Evolutionary conservation across 2,113 vertebrate species (phyloP), one percentile per base, ranked within the genome.

Genomic region (Microtus pennsylvanicus): DNA sequence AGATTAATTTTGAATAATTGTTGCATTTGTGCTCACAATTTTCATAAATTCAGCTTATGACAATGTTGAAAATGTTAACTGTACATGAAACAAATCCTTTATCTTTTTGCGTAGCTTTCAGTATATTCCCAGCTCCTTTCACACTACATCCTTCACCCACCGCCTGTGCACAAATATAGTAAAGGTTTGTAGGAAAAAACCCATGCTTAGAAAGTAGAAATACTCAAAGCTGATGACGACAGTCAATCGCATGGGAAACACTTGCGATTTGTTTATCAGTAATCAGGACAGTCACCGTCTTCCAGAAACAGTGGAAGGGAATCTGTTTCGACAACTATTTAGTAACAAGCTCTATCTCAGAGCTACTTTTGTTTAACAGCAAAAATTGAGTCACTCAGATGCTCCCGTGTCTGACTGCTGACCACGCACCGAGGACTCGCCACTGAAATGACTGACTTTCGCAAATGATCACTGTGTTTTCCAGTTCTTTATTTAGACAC

Each of bases 121-220:
- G 47, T 94, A 35, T 86, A 16, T 55, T 85, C 35, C 6, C 19
- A 33, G 45, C 17, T 7, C 30, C 94, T 92, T 75, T 21, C 3
- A 45, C 12, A 76, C 7, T 63, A 3, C 22, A 80, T 77, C 50
- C 95, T 77, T 87, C 75, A 72, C 81, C 58, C 75, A 72, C 81
- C 50, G 21, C 42, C 72, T 93, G 77, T 76, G 65, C 67, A 38
- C 80, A 96, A 90, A 93, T 77, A 72, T 83, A 91, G 63, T 50
- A 92, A n/a, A 93, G 78, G 86, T 92, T 85, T 96, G 65, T 82
- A 94, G 70, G 70, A 93, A 87, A 87, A 97, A 93, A 95, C 91
- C 78, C 91, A 69, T 97, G 63, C 65, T 94, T 91, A 89, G 69
- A 94, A 95, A 90, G 93, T 72, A 91, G 90, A 96, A 92, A 61